Evolutionary conservation across 2,113 vertebrate species (phyloP).

Genomic region (Monopterus albus): DNA sequence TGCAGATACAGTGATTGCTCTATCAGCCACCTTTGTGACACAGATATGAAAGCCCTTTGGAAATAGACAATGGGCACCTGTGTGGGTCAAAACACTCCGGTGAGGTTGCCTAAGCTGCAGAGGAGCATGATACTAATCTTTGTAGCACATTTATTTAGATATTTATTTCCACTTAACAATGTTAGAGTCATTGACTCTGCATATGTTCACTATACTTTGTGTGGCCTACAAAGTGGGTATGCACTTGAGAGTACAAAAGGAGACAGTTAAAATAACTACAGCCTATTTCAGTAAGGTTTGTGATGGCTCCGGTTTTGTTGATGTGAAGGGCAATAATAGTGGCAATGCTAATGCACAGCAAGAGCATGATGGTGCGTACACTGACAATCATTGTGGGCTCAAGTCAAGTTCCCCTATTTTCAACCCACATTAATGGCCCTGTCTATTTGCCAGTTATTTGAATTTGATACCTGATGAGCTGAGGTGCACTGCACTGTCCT

Average conservation of each 20-base stretch:
- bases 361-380: slow-evolving; percentile 25
- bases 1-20: slow-evolving; percentile 38
- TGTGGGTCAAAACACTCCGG: slow-evolving; percentile 28
- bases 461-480: slow-evolving; percentile 44
- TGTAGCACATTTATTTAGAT: background rate
- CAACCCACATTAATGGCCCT: slow-evolving; percentile 50
- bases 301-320: slow-evolving; percentile 28
- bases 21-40: slow-evolving; percentile 21
- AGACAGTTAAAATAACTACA: slow-evolving; percentile 30
- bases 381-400: slow-evolving; percentile 23
- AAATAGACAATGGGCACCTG: slow-evolving; percentile 25
- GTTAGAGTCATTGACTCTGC: background rate
- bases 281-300: slow-evolving; percentile 16
- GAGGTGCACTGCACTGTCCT: slow-evolving; percentile 25
- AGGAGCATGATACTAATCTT: slow-evolving; percentile 19
- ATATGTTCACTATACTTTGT: slow-evolving; percentile 34
- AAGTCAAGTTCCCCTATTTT: slow-evolving; percentile 37
- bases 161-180: slow-evolving; percentile 38
- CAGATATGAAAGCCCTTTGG: slow-evolving; percentile 24
- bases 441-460: slow-evolving; percentile 35
- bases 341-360: slow-evolving; percentile 26
- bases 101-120: slow-evolving; percentile 16
- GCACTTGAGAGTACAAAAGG: slow-evolving; percentile 35
- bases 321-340: slow-evolving; percentile 31
- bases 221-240: slow-evolving; percentile 28